phyloP scores from a whole-genome alignment of 1,140 invertebrate genomes.

The silkworm (Bombyx mori) region ASM3026992v2 NC_085109.1:12677501-12678000 shows the following conservation, averaged over 20 bases:
- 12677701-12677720: slow-evolving; percentile 67
- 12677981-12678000: slow-evolving; percentile 58
- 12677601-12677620: slow-evolving; percentile 60
- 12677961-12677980: slow-evolving; percentile 57
- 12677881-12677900: slow-evolving; percentile 62
- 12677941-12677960: slow-evolving; percentile 56
- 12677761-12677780: slow-evolving; percentile 78
- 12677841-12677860: slow-evolving; percentile 72
- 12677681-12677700: slow-evolving; percentile 70
- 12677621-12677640: slow-evolving; percentile 61
- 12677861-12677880: slow-evolving; percentile 58
- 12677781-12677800: slow-evolving; percentile 76
- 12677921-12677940: slow-evolving; percentile 57
- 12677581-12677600: slow-evolving; percentile 81
- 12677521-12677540: slow-evolving; percentile 73
- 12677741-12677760: slow-evolving; percentile 81
- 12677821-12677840: slow-evolving; percentile 91
- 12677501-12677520: slow-evolving; percentile 80
- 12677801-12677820: slow-evolving; percentile 85
- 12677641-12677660: slow-evolving; percentile 62
- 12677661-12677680: slow-evolving; percentile 73
- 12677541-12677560: slow-evolving; percentile 75
- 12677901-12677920: slow-evolving; percentile 10
- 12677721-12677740: slow-evolving; percentile 76
- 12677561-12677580: slow-evolving; percentile 94